Percentiles rank a stretch among this genome's conserved stretches.
These are phyloP conservation scores for Agriopis aurantiaria DNA, from an alignment of 2,888 invertebrate genomes.

Conservation along the genomic window DNA sequence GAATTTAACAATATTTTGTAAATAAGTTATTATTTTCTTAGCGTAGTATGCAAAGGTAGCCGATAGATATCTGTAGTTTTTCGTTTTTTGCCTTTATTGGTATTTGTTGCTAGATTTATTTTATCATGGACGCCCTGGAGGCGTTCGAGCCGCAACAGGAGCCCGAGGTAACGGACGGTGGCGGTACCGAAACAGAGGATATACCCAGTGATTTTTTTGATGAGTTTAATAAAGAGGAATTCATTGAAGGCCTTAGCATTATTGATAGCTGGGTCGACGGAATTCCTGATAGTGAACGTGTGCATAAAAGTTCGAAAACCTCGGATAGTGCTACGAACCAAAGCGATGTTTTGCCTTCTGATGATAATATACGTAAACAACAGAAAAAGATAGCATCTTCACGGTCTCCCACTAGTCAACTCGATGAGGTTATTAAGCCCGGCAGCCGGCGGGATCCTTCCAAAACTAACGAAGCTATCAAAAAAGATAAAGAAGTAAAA, in stretches of 20 bases:
- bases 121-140: conserved; percentile 34
- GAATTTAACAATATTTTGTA: neutral
- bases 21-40: neutral
- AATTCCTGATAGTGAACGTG: conserved; percentile 42
- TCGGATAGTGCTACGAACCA: conserved; percentile 51
- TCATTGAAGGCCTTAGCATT: conserved; percentile 80
- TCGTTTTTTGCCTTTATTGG: neutral
- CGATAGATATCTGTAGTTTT: neutral
- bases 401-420: conserved; percentile 47
- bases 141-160: conserved; percentile 14
- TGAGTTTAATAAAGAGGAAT: conserved; percentile 78
- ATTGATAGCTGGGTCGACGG: conserved; percentile 79
- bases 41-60: neutral
- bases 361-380: conserved; percentile 4
- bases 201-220: conserved; percentile 83
- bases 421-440: conserved; percentile 73
- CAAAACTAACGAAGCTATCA: conserved; percentile 79
- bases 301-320: conserved; percentile 62
- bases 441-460: conserved; percentile 78
- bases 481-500: conserved; percentile 77
- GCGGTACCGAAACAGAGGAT: conserved; percentile 63
- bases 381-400: conserved; percentile 36
- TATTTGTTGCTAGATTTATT: neutral
- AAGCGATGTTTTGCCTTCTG: neutral
- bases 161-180: conserved; percentile 49